Conservation (phyloP, 2,113 vertebrate genomes). For the Herpailurus yagouaroundi region DNA sequence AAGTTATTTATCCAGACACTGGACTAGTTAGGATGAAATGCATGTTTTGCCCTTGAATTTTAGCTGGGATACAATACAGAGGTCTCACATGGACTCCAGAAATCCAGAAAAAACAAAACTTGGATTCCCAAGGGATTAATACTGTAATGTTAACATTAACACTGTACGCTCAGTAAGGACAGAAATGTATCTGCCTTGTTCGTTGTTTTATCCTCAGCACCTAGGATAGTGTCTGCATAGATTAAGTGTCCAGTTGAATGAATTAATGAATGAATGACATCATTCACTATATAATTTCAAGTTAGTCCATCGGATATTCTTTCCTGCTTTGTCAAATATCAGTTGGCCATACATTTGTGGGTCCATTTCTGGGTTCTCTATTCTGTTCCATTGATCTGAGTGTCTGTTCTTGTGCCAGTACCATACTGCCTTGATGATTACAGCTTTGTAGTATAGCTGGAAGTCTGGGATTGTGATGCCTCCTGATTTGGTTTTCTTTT, state of each 20-base stretch:
- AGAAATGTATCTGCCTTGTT: not conserved
- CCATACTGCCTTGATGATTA: no score
- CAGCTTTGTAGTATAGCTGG: no score
- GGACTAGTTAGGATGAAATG: not conserved
- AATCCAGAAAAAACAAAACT: not conserved
- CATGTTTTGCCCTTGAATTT: not conserved
- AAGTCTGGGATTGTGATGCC: no score
- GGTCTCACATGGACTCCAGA: not conserved
- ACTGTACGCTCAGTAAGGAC: not conserved
- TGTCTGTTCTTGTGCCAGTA: no score
- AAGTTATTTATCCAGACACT: not conserved
- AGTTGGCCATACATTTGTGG: no score
- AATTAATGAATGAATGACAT: not conserved
- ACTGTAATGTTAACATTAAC: not conserved
- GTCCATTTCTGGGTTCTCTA: no score
- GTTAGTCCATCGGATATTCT: not conserved
- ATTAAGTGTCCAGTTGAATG: not conserved
- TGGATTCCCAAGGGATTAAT: not conserved
- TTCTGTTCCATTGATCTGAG: no score
- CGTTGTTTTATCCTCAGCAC: not conserved
- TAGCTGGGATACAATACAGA: not conserved
- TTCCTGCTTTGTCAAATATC: no score
- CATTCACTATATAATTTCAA: not conserved
- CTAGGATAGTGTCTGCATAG: not conserved
- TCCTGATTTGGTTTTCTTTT: no score